Percentiles rank a stretch among this genome's conserved stretches.
Conservation (phyloP, 2,888 invertebrate genomes). For the Eulithis testata region DNA sequence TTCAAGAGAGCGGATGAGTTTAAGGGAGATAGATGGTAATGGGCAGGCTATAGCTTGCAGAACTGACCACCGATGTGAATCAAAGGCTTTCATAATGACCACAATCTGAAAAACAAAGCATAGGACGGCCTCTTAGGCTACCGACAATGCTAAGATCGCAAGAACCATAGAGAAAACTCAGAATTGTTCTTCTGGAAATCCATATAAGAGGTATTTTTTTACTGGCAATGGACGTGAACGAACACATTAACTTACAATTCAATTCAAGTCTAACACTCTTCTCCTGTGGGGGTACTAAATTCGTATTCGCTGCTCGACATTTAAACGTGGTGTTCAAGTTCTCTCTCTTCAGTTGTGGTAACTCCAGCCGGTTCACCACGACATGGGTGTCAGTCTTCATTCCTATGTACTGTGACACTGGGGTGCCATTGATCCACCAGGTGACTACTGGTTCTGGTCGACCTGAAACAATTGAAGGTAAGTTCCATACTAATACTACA, state of each 20-base stretch:
- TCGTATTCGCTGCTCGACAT: slow-evolving; percentile 95
- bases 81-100: too few species aligned
- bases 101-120: too few species aligned
- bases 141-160: too few species aligned
- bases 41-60: too few species aligned
- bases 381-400: slow-evolving; percentile 89
- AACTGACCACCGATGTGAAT: too few species aligned
- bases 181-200: too few species aligned
- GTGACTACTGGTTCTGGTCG: slow-evolving; percentile 92
- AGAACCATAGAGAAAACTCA: too few species aligned
- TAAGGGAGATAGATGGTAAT: too few species aligned
- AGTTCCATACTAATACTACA: not conserved
- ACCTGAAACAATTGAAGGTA: slow-evolving; percentile 77
- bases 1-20: too few species aligned
- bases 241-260: slow-evolving; percentile 87
- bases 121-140: too few species aligned
- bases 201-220: too few species aligned
- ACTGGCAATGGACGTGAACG: too few species aligned
- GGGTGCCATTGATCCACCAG: slow-evolving; percentile 91
- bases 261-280: slow-evolving; percentile 92
- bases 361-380: slow-evolving; percentile 91
- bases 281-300: slow-evolving; percentile 92
- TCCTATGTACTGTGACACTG: slow-evolving; percentile 88
- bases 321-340: slow-evolving; percentile 94
- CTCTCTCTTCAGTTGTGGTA: slow-evolving; percentile 89